Evolutionary conservation across 2,888 invertebrate species (phyloP).

Genomic region (Periphyllus acericola): DNA sequence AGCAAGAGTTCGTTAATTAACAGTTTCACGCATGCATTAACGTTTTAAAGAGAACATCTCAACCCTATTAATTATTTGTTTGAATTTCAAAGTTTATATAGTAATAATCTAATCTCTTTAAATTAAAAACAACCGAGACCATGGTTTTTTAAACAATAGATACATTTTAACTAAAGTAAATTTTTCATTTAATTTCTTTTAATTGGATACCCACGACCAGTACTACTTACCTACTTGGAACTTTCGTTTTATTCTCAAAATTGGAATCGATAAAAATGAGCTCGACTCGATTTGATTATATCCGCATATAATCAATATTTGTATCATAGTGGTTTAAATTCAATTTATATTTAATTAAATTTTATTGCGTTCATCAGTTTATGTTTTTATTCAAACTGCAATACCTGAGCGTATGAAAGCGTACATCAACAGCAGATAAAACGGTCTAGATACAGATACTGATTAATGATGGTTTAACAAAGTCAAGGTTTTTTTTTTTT

Average conservation of each 20-base stretch:
- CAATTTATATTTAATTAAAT: neutral
- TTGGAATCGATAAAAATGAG: too few species aligned
- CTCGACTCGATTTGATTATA: too few species aligned
- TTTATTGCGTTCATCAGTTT: neutral
- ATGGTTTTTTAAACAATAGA: neutral
- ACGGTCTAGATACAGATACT: neutral
- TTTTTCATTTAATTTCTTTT: neutral
- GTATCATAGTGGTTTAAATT: too few species aligned
- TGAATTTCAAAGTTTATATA: neutral
- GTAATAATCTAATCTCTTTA: conserved; percentile 1
- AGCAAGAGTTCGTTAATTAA: conserved; percentile 28
- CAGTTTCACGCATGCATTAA: neutral
- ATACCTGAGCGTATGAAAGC: neutral
- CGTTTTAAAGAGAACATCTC: neutral
- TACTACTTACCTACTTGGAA: neutral
- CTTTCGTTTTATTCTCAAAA: neutral
- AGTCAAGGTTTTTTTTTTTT: neutral
- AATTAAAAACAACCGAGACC: neutral
- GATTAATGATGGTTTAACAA: neutral
- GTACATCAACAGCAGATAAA: neutral
- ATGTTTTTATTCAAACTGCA: neutral
- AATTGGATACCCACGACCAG: too few species aligned
- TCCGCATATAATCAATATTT: too few species aligned
- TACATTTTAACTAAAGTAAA: neutral
- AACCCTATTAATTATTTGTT: neutral